Conservation (phyloP, 2,113 vertebrate species). For the Cyanistes caeruleus region DNA sequence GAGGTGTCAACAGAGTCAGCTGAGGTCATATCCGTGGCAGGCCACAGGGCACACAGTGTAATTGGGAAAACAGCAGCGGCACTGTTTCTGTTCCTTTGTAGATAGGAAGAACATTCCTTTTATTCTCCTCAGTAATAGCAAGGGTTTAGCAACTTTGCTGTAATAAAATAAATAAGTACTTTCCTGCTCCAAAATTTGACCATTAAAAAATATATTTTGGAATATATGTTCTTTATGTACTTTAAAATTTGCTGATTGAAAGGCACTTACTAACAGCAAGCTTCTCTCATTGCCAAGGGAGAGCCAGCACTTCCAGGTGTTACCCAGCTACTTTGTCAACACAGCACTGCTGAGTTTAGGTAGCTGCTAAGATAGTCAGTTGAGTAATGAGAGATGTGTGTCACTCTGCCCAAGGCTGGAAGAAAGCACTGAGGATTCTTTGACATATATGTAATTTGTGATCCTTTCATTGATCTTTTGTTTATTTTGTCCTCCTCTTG, state of each 20-base stretch:
- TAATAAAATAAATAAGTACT: neutral
- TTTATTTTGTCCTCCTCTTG: neutral
- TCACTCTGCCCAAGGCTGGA: neutral
- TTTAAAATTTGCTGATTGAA: neutral
- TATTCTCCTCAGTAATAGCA: neutral
- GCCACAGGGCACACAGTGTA: neutral
- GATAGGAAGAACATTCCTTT: neutral
- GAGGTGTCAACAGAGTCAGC: neutral
- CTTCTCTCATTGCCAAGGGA: neutral
- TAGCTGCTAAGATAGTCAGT: neutral
- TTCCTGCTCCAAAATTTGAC: neutral
- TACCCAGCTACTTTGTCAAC: neutral
- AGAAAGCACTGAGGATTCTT: neutral
- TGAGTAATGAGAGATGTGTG: rapidly evolving
- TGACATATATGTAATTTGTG: neutral
- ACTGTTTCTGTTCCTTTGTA: neutral
- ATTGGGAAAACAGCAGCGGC: neutral
- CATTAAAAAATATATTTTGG: neutral
- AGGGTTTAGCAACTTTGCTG: neutral
- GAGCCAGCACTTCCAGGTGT: neutral
- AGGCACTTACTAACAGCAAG: neutral
- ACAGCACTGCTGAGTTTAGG: neutral
- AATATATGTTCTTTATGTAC: neutral
- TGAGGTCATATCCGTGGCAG: neutral
- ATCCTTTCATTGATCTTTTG: neutral